phyloP scores from a whole-genome alignment of 2,888 invertebrate species.

The Ptychoptera contaminata region DNA sequence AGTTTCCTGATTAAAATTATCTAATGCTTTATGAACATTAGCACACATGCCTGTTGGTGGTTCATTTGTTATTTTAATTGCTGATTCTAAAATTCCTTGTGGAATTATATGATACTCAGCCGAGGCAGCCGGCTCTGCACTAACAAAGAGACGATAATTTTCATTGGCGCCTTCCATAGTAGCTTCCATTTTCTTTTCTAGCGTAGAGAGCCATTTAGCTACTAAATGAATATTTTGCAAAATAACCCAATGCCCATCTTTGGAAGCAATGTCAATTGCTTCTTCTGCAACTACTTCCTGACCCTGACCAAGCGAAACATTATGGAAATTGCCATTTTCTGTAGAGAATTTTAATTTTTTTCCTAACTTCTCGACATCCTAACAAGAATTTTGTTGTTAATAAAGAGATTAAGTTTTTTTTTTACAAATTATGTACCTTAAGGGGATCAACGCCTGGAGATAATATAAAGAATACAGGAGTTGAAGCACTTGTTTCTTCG shows the following conservation, averaged over 20 bases:
- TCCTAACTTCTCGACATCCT: conserved; percentile 74
- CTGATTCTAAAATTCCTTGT: conserved; percentile 81
- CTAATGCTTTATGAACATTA: conserved; percentile 82
- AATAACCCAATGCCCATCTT: conserved; percentile 81
- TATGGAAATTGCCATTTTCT: conserved; percentile 75
- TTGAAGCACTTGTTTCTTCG: conserved; percentile 67
- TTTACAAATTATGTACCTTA: too few relatives aligned
- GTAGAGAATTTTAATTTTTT: conserved; percentile 62
- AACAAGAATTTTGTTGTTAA: conserved; percentile 20
- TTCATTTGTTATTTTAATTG: conserved; percentile 92
- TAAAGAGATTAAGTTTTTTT: neutral
- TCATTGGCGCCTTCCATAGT: conserved; percentile 48
- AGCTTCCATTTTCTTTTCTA: conserved; percentile 86
- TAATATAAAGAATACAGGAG: conserved; percentile 85
- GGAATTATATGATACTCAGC: conserved; percentile 49
- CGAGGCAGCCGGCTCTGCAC: conserved; percentile 70
- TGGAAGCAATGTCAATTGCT: conserved; percentile 62
- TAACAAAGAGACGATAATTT: conserved; percentile 59
- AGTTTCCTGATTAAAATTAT: conserved; percentile 84
- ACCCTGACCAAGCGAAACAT: conserved; percentile 86
- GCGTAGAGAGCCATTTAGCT: conserved; percentile 66
- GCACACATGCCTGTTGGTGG: conserved; percentile 91
- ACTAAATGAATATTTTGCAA: conserved; percentile 88
- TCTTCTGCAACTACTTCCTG: conserved; percentile 85
- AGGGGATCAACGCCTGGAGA: conserved; percentile 91